These are phyloP conservation scores for Phylloscopus trochiloides DNA, from an alignment of 2,113 vertebrate species.

Conservation along the genomic window DNA sequence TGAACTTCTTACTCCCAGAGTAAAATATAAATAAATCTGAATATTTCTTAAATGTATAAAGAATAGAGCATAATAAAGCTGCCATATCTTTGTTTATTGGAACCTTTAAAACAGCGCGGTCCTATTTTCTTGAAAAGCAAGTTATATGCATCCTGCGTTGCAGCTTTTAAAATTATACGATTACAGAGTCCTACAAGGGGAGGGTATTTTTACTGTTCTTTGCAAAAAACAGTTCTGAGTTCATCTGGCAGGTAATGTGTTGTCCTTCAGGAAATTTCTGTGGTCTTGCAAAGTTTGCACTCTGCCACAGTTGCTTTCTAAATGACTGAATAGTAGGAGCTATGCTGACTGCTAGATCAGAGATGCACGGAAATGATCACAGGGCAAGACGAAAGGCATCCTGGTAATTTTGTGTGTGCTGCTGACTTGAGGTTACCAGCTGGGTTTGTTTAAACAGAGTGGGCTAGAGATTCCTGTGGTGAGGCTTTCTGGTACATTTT, in stretches of 20 bases:
- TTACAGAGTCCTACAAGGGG: background rate
- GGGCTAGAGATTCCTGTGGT: slow-evolving; percentile 8
- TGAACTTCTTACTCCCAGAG: background rate
- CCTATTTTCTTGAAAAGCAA: background rate
- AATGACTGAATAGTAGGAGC: background rate
- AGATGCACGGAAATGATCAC: background rate
- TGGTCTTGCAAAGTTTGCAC: background rate
- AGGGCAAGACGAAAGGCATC: background rate
- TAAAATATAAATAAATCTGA: background rate
- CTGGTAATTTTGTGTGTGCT: background rate
- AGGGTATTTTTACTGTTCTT: background rate
- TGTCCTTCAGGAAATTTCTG: background rate
- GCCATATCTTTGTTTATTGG: background rate
- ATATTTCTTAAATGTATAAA: background rate
- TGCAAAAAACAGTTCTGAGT: background rate
- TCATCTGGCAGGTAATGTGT: background rate
- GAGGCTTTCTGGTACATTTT: slow-evolving; percentile 6
- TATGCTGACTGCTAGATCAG: background rate
- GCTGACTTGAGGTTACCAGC: background rate
- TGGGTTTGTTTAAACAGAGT: background rate
- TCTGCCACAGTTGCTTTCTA: background rate
- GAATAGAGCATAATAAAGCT: background rate
- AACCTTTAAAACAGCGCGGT: background rate
- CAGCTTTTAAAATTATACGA: background rate
- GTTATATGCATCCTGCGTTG: fast-evolving